phyloP scores from a whole-genome alignment of 2,797 vertebrate genomes.

The Columba guinea region DNA sequence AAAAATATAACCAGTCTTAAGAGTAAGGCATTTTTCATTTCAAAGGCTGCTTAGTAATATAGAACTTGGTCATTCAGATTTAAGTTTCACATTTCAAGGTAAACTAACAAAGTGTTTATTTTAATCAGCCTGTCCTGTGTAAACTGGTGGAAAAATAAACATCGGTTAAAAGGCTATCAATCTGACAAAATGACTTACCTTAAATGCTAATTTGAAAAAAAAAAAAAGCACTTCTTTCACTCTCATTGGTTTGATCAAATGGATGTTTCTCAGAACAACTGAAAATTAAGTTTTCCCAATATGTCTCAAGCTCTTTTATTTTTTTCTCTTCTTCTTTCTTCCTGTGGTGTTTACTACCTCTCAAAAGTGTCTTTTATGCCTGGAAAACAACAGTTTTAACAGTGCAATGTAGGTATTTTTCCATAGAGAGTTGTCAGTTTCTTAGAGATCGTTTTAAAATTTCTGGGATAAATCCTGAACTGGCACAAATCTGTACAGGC shows the following conservation, averaged over 20 bases:
- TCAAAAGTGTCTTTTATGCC: background rate
- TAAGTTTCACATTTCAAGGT: slow-evolving; percentile 41
- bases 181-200: slow-evolving; percentile 8
- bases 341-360: background rate
- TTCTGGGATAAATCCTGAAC: background rate
- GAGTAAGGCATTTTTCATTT: slow-evolving; percentile 9
- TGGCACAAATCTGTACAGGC: background rate
- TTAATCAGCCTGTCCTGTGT: slow-evolving; percentile 21
- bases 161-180: slow-evolving; percentile 17
- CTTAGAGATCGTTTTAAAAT: background rate
- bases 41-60: background rate
- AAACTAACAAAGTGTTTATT: slow-evolving; percentile 27
- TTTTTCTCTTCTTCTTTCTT: background rate
- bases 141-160: slow-evolving; percentile 35
- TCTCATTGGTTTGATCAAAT: slow-evolving; percentile 1
- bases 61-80: slow-evolving; percentile 16
- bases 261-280: slow-evolving; percentile 10
- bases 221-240: background rate
- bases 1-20: background rate
- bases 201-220: slow-evolving; percentile 41
- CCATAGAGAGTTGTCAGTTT: background rate
- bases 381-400: background rate
- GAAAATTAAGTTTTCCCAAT: background rate
- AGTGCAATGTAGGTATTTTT: background rate
- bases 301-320: background rate